These are phyloP conservation scores for Steinernema khuongi DNA, from an alignment of 1,140 invertebrate species.

Conservation along the genomic window DNA sequence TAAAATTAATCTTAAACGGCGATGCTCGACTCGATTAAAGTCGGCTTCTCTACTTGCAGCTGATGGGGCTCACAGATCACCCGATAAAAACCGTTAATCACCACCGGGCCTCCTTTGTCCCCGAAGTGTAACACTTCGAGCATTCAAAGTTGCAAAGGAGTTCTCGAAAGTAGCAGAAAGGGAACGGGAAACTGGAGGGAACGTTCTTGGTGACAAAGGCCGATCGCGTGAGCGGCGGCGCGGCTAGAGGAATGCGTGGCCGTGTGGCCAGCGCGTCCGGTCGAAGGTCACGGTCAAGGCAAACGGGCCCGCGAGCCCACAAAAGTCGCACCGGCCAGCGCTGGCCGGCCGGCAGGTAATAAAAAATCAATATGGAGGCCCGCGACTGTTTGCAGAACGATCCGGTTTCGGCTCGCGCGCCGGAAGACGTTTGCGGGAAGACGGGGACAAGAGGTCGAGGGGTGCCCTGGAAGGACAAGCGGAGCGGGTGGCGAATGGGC, in stretches of 20 bases:
- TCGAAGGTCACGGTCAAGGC: constrained; percentile 16
- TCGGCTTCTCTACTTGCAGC: too few species aligned
- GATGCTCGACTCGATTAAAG: too few species aligned
- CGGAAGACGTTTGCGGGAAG: neutral
- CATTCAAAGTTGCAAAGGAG: too few species aligned
- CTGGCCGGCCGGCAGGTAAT: neutral
- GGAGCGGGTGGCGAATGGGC: neutral
- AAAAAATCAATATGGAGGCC: constrained; percentile 13
- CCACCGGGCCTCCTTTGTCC: too few species aligned
- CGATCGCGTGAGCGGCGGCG: too few species aligned
- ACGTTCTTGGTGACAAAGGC: too few species aligned
- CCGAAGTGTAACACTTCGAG: too few species aligned
- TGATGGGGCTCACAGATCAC: too few species aligned
- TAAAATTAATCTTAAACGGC: too few species aligned
- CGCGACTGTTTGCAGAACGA: neutral
- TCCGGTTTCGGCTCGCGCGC: neutral
- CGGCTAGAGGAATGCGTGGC: neutral
- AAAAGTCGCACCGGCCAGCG: neutral
- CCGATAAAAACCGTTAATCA: too few species aligned
- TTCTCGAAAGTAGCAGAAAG: too few species aligned
- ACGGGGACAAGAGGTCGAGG: neutral
- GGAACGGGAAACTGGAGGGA: too few species aligned
- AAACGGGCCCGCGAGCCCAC: neutral
- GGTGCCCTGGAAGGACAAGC: neutral
- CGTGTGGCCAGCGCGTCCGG: neutral